Evolutionary conservation across 2,888 invertebrate genomes (phyloP).

Genomic region (Seira ritae): DNA sequence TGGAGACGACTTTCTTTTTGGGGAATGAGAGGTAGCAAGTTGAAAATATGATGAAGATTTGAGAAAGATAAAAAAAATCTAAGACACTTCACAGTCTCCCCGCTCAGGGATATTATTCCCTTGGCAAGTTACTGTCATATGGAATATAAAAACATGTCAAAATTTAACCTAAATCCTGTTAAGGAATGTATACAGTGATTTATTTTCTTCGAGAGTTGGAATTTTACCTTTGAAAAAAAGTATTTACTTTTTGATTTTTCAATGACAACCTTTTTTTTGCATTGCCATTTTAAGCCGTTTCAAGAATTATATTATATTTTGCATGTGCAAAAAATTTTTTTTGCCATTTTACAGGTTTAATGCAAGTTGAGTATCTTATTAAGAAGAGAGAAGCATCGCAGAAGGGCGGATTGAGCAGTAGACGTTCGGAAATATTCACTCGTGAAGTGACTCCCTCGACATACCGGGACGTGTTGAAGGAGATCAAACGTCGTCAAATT

Average conservation of each 20-base stretch:
- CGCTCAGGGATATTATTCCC: not conserved
- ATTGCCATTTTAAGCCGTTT: no score
- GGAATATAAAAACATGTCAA: conserved; percentile 8
- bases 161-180: no score
- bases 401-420: conserved; percentile 76
- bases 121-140: not conserved
- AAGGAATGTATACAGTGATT: no score
- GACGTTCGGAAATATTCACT: conserved; percentile 82
- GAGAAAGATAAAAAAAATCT: not conserved
- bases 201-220: no score
- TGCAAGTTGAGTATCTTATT: conserved; percentile 76
- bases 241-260: not conserved
- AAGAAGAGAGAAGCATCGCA: conserved; percentile 83
- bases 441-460: conserved; percentile 82
- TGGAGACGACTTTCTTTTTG: not conserved
- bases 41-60: not conserved
- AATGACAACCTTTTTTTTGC: not conserved
- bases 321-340: no score
- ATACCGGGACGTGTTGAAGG: conserved; percentile 85
- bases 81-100: not conserved
- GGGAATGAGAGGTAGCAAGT: not conserved
- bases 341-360: conserved; percentile 77
- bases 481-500: conserved; percentile 91
- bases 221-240: no score
- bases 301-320: no score